Conservation (phyloP, 2,113 vertebrate species). For the Halcyon malimbica region DNA sequence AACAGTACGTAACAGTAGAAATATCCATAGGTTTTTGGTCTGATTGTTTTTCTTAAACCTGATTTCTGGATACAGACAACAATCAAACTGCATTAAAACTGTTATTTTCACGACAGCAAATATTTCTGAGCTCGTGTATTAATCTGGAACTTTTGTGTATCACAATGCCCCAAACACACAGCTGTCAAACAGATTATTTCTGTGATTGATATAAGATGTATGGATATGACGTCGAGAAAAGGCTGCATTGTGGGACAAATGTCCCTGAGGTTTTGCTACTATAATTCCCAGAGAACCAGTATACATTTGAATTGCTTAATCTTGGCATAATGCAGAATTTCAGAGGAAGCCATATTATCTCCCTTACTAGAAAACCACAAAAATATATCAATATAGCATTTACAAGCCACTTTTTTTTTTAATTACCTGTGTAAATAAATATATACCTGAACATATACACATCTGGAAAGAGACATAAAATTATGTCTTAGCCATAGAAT, state of each 20-base stretch:
- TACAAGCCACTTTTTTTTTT: neutral
- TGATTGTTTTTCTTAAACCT: neutral
- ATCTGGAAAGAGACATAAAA: neutral
- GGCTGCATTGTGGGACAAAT: slow-evolving; percentile 40
- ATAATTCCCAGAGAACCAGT: slow-evolving; percentile 17
- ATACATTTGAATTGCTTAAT: neutral
- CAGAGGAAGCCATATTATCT: neutral
- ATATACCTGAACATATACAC: neutral
- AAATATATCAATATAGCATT: neutral
- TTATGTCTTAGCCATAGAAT: neutral
- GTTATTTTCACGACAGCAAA: slow-evolving; percentile 38
- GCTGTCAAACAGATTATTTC: slow-evolving; percentile 68
- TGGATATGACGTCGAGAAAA: slow-evolving; percentile 47
- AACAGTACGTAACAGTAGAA: neutral
- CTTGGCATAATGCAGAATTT: neutral
- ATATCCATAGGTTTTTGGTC: neutral
- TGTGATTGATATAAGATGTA: slow-evolving; percentile 48
- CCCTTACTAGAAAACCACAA: neutral
- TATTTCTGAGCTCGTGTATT: slow-evolving; percentile 36
- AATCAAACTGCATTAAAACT: slow-evolving; percentile 30
- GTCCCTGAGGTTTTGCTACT: slow-evolving; percentile 27
- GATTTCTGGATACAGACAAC: slow-evolving; percentile 4
- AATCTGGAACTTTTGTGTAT: slow-evolving; percentile 40
- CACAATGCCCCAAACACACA: slow-evolving; percentile 44
- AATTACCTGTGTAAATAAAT: neutral